phyloP scores from a whole-genome alignment of 1,140 invertebrate species.

The Venturia canescens region DNA sequence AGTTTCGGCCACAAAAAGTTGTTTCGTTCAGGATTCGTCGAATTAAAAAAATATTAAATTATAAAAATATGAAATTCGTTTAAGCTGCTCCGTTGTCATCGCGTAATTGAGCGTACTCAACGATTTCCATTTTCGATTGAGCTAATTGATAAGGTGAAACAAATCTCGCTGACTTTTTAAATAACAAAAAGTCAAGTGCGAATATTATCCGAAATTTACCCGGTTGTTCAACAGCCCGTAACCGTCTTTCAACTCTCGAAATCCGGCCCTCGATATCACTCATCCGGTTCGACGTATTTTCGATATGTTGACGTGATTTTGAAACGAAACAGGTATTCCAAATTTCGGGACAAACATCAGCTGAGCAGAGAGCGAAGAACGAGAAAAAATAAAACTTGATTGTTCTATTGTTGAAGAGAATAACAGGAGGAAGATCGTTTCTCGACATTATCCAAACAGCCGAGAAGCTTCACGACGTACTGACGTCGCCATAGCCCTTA shows the following conservation, averaged over 20 bases:
- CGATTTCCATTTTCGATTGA: too few species aligned
- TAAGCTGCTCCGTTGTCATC: too few species aligned
- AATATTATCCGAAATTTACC: conserved; percentile 65
- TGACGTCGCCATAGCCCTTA: conserved; percentile 25
- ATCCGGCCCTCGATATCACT: conserved; percentile 68
- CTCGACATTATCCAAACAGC: conserved; percentile 26
- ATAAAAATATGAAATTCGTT: too few species aligned
- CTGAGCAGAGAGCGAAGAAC: background rate
- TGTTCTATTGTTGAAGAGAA: background rate
- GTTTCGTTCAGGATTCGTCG: too few species aligned
- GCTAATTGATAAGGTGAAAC: too few species aligned
- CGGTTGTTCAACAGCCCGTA: conserved; percentile 86
- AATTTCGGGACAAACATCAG: conserved; percentile 46
- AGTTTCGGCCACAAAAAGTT: conserved; percentile 34
- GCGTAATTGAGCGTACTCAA: too few species aligned
- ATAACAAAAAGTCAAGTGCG: too few species aligned
- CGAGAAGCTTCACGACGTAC: conserved; percentile 15
- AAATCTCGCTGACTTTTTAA: too few species aligned
- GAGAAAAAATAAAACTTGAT: conserved; percentile 22
- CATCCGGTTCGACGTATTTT: conserved; percentile 48
- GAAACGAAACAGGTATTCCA: conserved; percentile 44
- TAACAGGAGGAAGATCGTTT: background rate
- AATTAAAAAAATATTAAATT: too few species aligned
- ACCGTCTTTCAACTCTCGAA: conserved; percentile 79
- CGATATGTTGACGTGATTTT: conserved; percentile 41